Evolutionary conservation across 2,113 vertebrate genomes (phyloP).

Genomic region (Tychaedon coryphoeus): DNA sequence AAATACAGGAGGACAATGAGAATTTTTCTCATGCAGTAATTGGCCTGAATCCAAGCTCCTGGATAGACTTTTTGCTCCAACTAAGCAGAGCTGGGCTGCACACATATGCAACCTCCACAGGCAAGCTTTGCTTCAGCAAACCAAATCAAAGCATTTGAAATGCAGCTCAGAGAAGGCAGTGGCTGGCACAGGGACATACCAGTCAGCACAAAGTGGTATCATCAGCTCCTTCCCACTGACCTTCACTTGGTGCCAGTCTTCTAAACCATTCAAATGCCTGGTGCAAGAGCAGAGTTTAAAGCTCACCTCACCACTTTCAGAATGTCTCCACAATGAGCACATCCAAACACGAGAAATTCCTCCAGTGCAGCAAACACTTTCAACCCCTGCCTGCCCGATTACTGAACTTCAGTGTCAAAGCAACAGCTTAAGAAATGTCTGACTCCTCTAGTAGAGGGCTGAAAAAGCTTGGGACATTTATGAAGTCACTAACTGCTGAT

Average conservation of each 20-base stretch:
- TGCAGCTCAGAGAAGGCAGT: neutral
- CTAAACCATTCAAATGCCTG: neutral
- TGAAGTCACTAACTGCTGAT: neutral
- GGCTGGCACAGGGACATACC: neutral
- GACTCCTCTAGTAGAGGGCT: neutral
- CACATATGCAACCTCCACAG: neutral
- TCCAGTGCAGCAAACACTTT: neutral
- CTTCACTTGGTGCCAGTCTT: neutral
- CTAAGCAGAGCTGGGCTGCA: neutral
- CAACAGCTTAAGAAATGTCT: neutral
- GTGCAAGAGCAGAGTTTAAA: neutral
- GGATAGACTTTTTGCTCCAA: neutral
- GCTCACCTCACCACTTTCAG: neutral
- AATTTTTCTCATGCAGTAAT: neutral
- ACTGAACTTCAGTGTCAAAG: neutral
- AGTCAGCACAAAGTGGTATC: neutral
- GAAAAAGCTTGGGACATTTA: neutral
- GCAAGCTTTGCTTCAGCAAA: neutral
- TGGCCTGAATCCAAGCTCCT: neutral
- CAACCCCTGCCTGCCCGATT: neutral
- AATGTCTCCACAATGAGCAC: accelerated
- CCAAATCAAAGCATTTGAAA: neutral
- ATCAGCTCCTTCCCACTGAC: neutral
- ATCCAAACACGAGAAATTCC: neutral
- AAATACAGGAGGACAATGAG: neutral